phyloP scores from a whole-genome alignment of 1,140 invertebrate species.

The Glomeris maerens region DNA sequence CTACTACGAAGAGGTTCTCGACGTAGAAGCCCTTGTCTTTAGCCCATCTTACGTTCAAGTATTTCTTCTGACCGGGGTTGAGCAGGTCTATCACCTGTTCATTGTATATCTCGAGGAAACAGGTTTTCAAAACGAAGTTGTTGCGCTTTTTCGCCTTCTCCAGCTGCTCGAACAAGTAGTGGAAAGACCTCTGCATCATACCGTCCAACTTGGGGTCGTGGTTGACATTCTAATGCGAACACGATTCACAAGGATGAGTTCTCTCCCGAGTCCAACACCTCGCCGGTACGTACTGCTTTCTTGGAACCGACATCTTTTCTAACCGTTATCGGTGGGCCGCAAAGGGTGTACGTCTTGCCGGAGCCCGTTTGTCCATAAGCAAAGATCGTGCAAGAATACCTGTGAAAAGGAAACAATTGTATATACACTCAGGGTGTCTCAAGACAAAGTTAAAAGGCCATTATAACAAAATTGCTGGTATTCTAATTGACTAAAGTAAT shows the following conservation, averaged over 20 bases:
- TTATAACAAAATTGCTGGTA: no score
- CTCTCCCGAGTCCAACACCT: no score
- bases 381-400: slow-evolving; percentile 79
- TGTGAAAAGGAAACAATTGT: no score
- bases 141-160: slow-evolving; percentile 44
- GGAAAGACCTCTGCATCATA: slow-evolving; percentile 72
- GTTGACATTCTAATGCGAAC: neutral
- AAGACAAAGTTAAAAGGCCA: no score
- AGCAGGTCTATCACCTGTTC: slow-evolving; percentile 91
- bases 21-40: slow-evolving; percentile 90
- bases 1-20: slow-evolving; percentile 85
- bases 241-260: no score
- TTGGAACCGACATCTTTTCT: no score
- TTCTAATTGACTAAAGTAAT: neutral
- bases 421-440: no score
- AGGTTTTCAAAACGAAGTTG: slow-evolving; percentile 78
- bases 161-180: slow-evolving; percentile 73
- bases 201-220: slow-evolving; percentile 37
- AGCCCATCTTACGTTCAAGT: slow-evolving; percentile 77
- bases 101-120: slow-evolving; percentile 90
- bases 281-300: no score
- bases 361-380: slow-evolving; percentile 96
- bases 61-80: slow-evolving; percentile 65
- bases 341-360: slow-evolving; percentile 90
- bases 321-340: slow-evolving; percentile 52